phyloP scores from a whole-genome alignment of 2,113 vertebrate species.

The Pristiophorus japonicus region DNA sequence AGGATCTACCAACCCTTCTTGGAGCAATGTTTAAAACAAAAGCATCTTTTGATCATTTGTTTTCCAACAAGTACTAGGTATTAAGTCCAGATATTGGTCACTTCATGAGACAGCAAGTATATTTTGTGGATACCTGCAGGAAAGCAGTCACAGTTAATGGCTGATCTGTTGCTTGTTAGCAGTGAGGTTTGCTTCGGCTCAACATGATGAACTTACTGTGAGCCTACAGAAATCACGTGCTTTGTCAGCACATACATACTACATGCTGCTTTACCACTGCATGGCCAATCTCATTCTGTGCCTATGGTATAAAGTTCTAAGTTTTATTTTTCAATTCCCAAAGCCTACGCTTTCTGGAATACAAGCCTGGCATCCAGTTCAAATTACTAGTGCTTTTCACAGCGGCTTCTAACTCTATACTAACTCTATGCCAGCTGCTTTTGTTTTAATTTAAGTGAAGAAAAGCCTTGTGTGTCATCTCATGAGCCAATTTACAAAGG shows the following conservation, averaged over 20 bases:
- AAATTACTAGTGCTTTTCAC: not conserved
- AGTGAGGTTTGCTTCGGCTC: not conserved
- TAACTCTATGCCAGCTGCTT: not conserved
- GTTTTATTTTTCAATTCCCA: conserved; percentile 14
- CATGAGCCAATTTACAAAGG: not conserved
- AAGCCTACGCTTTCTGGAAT: not conserved
- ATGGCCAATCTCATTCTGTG: not conserved
- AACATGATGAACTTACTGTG: not conserved
- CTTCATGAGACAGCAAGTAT: not conserved
- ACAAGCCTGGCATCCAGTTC: not conserved
- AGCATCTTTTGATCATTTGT: not conserved
- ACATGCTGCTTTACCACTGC: not conserved
- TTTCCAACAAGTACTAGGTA: not conserved
- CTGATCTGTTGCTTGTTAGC: not conserved
- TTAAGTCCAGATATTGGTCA: not conserved
- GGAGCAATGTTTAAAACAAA: not conserved
- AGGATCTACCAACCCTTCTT: not conserved
- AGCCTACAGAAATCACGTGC: not conserved
- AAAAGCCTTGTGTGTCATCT: not conserved
- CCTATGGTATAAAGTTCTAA: not conserved
- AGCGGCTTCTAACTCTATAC: not conserved
- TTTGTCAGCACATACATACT: not conserved
- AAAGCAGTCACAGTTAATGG: not conserved
- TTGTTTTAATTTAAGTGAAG: not conserved
- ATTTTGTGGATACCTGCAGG: not conserved